phyloP scores from a whole-genome alignment of 2,113 vertebrate genomes.

The Chiloscyllium plagiosum region DNA sequence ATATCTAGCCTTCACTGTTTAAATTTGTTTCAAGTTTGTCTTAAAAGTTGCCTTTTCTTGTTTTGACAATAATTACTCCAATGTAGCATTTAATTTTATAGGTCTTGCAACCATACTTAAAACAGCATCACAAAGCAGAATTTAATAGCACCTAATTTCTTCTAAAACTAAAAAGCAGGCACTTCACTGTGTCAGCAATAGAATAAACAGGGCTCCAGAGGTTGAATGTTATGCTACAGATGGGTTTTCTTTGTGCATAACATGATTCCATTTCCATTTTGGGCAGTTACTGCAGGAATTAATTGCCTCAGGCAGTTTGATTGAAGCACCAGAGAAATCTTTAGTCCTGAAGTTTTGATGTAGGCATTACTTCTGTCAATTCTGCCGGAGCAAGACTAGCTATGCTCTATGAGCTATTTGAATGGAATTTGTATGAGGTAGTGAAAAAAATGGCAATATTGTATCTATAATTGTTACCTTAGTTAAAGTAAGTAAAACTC shows the following conservation, averaged over 20 bases:
- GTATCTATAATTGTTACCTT: background rate
- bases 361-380: constrained; percentile 13
- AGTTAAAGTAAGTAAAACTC: background rate
- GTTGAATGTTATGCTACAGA: constrained; percentile 22
- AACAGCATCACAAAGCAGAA: background rate
- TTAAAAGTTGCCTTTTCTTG: background rate
- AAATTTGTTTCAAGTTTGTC: background rate
- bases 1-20: background rate
- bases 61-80: background rate
- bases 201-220: constrained; percentile 18
- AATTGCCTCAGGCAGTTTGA: constrained; percentile 29
- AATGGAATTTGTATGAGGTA: background rate
- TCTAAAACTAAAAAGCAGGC: constrained; percentile 25
- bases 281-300: constrained; percentile 11
- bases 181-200: constrained; percentile 5
- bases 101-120: constrained; percentile 1
- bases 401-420: background rate
- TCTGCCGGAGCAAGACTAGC: background rate
- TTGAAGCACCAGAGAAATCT: constrained; percentile 14
- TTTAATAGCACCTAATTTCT: constrained; percentile 30
- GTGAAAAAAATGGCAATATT: background rate
- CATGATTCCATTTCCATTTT: constrained; percentile 29
- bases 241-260: constrained; percentile 30
- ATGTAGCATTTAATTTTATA: background rate
- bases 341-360: background rate